Evolutionary conservation across 2,113 vertebrate genomes (phyloP).

Genomic region (Empidonax alnorum): DNA sequence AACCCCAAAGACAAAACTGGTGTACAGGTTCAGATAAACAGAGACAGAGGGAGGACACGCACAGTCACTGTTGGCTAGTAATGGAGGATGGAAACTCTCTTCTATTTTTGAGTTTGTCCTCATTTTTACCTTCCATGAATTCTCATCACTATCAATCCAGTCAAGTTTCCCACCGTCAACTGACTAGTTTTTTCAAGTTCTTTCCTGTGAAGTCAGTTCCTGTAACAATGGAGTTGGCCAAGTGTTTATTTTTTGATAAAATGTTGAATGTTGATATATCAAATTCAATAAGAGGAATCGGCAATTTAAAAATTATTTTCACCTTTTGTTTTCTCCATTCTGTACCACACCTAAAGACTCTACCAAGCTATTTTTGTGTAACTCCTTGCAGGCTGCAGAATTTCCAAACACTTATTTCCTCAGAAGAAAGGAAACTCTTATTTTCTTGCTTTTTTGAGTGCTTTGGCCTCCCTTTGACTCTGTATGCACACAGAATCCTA

Average conservation of each 20-base stretch:
- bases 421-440: neutral
- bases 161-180: neutral
- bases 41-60: accelerated
- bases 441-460: neutral
- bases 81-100: neutral
- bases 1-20: neutral
- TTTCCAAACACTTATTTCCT: neutral
- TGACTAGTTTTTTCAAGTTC: neutral
- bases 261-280: neutral
- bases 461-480: neutral
- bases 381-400: neutral
- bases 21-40: neutral
- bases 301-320: neutral
- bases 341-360: neutral
- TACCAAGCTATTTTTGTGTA: neutral
- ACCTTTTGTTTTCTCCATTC: neutral
- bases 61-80: neutral
- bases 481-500: neutral
- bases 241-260: neutral
- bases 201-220: neutral
- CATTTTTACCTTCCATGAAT: neutral
- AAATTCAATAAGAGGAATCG: neutral
- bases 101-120: neutral
- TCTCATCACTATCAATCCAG: neutral
- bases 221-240: neutral